Evolutionary conservation across 2,888 invertebrate genomes (phyloP), one percentile per base, ranked within the genome.

Genomic region (Silvanus unidentatus): DNA sequence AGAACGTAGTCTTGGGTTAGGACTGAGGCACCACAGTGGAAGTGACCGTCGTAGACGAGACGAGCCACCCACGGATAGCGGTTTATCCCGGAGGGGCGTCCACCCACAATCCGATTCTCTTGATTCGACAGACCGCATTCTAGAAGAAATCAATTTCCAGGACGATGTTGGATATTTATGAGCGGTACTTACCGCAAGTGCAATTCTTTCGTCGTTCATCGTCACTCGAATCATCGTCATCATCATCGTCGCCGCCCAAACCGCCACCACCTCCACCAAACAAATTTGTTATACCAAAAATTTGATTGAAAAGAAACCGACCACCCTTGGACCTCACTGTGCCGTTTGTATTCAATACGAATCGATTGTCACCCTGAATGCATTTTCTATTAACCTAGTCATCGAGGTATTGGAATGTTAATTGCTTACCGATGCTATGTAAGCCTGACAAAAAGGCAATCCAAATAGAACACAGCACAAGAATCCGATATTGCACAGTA

Each of bases 41-140:
- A 91, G 69, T 86, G 86, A 0, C 90, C 89, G 63, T 91, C 88
- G 68, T 91, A 91, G 10, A 91, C 85, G 43, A 92, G 77, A 36
- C 90, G 77, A 2, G 88, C 91, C 71, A 91, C 80, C 91, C 91
- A 91, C 6, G 91, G 91, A 69, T 88, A 91, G 55, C 85, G 81
- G 73, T 90, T 88, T 27, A 87, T 77, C 41, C 86, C 84, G 1
- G 90, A 85, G 14, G 90, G 86, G 61, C 81, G 77, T 10, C 91
- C 91, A 40, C 91, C 91, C 43, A 92, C 88, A 53, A 92, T 90
- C 57, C 91, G 77, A 66, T 86, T 87, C 75, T 91, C 89, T 74
- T 89, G 88, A 73, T 88, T 90, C 1, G 86, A 77, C 46, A 84
- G 75, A 29, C 90, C 89, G 64, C 90, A 90, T 72, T 90, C 89